Base-by-base conservation (phyloP, 2,888 invertebrate genomes). In the Drosophila recens region DNA sequence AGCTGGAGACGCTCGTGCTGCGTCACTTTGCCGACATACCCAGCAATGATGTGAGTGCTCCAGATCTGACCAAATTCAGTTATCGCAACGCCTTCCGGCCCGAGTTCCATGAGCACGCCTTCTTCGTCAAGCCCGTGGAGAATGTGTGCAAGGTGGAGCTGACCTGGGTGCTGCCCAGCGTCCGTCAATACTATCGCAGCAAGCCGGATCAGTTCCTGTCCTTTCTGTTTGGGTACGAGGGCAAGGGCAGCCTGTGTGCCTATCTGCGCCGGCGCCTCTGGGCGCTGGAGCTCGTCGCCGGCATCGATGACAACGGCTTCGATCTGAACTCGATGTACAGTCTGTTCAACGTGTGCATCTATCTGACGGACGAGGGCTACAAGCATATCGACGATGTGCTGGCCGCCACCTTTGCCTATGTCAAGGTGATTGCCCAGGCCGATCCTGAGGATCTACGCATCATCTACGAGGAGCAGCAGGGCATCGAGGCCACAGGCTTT, bases 161-260 rank as follows among this genome's bases (percentile, higher is more conserved):
- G 9, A 92, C 92, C 0, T 93, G 93, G 92, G 90, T 91, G 20
- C 75, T 93, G 53, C 93, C 92, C 30, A 72, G 90, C 4, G 80
- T 92, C 57, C 73, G 79, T 5, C 42, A 90, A 69, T 84, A 88
- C 43, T 93, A 92, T 77, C 91, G 89, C 73, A 90, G 88, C 62
- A 93, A 93, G 53, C 93, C 94, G 30, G 93, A 95, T 68, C 93
- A 96, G 69, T 98, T 97, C 88, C 92, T 98, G 4, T 95, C 96
- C 0, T 95, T 95, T 92, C 91, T 98, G n/a, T 92, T 98, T 4
- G 97, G 97, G 0, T 96, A 98, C 91, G 97, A 98, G 92, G 98
- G 98, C 1, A 95, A 95, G 85, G 97, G 97, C 63, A 97, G 97
- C 79, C 93, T 97, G n/a, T 94, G 96, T 2, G 95, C 96, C 0